phyloP scores from a whole-genome alignment of 2,888 invertebrate genomes.

The Drosophila diplacantha region DNA sequence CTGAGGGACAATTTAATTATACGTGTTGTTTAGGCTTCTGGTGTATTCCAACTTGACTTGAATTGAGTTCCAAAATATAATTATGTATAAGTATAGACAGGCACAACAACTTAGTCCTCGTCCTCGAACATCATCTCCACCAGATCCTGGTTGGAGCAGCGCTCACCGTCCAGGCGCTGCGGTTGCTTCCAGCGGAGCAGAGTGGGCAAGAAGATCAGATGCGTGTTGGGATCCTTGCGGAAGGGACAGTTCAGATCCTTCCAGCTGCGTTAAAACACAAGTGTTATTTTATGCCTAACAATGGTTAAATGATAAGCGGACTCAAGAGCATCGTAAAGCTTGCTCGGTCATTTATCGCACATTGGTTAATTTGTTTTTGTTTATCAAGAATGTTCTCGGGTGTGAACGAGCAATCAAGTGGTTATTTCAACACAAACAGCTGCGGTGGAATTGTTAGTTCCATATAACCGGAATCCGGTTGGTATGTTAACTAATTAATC shows the following conservation, averaged over 20 bases:
- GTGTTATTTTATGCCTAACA: constrained; percentile 12
- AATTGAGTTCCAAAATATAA: constrained; percentile 24
- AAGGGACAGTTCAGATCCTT: constrained; percentile 89
- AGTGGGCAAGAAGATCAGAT: constrained; percentile 89
- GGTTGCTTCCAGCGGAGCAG: constrained; percentile 87
- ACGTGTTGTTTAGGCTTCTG: constrained; percentile 1
- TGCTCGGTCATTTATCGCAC: constrained; percentile 21
- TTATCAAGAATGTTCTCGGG: constrained; percentile 46
- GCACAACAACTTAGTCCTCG: constrained; percentile 79
- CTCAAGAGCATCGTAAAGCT: constrained; percentile 25
- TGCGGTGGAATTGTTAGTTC: constrained; percentile 10
- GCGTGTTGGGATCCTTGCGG: constrained; percentile 85
- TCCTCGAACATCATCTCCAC: constrained; percentile 89
- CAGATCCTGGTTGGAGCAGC: constrained; percentile 85
- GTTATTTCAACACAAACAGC: constrained; percentile 31
- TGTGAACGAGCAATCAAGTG: constrained; percentile 7
- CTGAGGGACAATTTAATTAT: constrained; percentile 77
- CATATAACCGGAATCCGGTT: background rate
- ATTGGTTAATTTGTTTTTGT: constrained; percentile 4
- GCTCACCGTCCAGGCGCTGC: constrained; percentile 87
- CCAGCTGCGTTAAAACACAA: constrained; percentile 83
- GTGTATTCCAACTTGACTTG: constrained; percentile 26
- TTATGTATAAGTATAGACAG: constrained; percentile 5
- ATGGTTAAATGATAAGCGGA: constrained; percentile 8
- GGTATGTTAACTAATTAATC: background rate